Base-by-base conservation (phyloP, 2,888 invertebrate species). In the Erannis defoliaria region DNA sequence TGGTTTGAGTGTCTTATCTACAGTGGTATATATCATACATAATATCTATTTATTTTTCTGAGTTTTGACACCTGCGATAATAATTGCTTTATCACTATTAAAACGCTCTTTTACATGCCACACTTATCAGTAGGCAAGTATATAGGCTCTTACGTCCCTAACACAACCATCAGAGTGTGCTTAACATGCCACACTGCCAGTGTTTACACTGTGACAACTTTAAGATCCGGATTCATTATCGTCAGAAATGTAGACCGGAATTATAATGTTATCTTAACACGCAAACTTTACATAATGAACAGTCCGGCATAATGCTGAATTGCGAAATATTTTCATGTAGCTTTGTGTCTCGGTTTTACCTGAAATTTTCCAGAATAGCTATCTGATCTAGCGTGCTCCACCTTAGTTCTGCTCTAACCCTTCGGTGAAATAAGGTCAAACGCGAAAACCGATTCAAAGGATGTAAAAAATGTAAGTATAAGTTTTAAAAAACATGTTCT, bases 231-330 rank as follows among this genome's bases (percentile, higher is more conserved):
- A 56, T 40, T 60, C 43, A 56, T 57, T 62, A 55, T 60, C 55
- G 18, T 19, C 19, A 43, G 35, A 50, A 50, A 55, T 57, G 64
- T 57, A 38, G 51, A 43, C 55, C 37, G 54, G 38, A 48, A 49
- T 59, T 43, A 42, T 62, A 64, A 64, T 64, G 60, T 57, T 55
- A 51, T 60, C 38, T 31, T 35, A 43, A 40, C 64, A 67, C 62
- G 62, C 67, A n/a, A 67, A 46, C 59, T 55, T 54, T 53, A 53
- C 38, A 48, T 60, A 62, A 57, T 23, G 40, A 42, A 40, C 37
- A 5, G 10, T 18, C 31, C 2, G 33, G 4, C 14, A 31, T 50
- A 49, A 26, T 50, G 29, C 49, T 33, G 18, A 53, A 40, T 35
- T 35, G 26, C n/a, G n/a, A 42, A 60, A 40, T 42, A 42, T 43